phyloP scores from a whole-genome alignment of 2,113 vertebrate genomes.

The Meles meles region DNA sequence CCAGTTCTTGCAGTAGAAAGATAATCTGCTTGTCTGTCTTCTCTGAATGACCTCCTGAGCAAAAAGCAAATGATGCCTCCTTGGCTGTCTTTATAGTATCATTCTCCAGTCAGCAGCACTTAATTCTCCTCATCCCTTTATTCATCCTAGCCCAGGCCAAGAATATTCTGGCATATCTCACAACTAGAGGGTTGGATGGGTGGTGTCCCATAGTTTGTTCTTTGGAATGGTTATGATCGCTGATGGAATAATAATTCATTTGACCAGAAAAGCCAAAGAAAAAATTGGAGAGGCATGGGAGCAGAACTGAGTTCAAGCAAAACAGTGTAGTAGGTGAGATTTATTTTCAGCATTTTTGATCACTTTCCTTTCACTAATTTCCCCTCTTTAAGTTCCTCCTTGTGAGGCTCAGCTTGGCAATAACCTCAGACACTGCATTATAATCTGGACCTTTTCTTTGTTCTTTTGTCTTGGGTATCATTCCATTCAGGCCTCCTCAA shows the following conservation, averaged over 20 bases:
- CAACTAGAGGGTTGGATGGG: constrained; percentile 1
- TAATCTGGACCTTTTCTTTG: not conserved
- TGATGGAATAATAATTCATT: constrained; percentile 60
- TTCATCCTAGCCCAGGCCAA: constrained; percentile 38
- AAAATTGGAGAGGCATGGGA: not conserved
- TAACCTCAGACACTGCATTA: not conserved
- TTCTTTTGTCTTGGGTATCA: not conserved
- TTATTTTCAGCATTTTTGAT: constrained; percentile 7
- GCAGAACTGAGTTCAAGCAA: not conserved
- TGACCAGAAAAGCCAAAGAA: constrained; percentile 8
- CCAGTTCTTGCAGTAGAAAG: not conserved
- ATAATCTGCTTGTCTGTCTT: constrained; percentile 30
- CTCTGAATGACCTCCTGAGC: constrained; percentile 37
- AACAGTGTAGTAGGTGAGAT: constrained; percentile 20
- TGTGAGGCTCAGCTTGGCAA: not conserved
- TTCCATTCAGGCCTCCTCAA: not conserved
- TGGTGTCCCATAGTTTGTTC: constrained; percentile 24
- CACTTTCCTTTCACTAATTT: not conserved
- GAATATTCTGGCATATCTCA: constrained; percentile 49
- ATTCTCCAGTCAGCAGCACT: constrained; percentile 49
- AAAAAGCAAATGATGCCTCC: constrained; percentile 33
- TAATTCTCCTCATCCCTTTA: constrained; percentile 42
- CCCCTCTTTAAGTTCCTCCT: not conserved
- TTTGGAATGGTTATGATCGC: constrained; percentile 38
- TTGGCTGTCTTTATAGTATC: constrained; percentile 27